Percentiles rank a stretch among this genome's conserved stretches.
phyloP scores from a whole-genome alignment of 30 jellyfish, hydroid and myxozoan species.

The Aurelia sp. region DNA sequence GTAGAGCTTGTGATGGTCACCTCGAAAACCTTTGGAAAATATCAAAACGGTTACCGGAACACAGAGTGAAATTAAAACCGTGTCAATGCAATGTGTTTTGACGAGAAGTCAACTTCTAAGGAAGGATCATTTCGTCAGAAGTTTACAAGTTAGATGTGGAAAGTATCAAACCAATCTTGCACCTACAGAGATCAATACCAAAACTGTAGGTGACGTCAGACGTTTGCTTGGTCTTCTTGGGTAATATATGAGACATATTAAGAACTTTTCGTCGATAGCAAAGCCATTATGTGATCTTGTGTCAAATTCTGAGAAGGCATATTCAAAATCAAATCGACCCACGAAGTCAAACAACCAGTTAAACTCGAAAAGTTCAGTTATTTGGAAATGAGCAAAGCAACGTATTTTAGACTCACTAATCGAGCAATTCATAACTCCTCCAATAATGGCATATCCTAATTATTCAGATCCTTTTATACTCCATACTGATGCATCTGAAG shows the following conservation, averaged over 20 bases:
- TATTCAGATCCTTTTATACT: neutral
- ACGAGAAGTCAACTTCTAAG: conserved; percentile 3
- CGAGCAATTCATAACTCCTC: neutral
- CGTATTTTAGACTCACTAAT: neutral
- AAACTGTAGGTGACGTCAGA: neutral
- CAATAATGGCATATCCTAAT: neutral
- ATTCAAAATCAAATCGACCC: neutral
- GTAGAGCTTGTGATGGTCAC: conserved; percentile 26
- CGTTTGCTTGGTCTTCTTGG: no score
- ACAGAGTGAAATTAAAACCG: conserved; percentile 33
- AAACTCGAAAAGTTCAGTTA: neutral
- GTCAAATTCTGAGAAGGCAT: no score
- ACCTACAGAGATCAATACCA: no score
- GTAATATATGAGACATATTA: conserved; percentile 30
- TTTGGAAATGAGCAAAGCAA: neutral
- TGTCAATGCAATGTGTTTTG: neutral
- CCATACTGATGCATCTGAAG: no score
- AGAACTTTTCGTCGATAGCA: conserved; percentile 34
- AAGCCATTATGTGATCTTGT: conserved; percentile 34
- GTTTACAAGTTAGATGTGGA: conserved; percentile 44
- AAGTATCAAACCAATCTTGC: conserved; percentile 27
- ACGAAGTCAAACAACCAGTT: neutral
- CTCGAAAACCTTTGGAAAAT: neutral
- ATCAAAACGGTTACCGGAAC: conserved; percentile 1
- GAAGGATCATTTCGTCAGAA: conserved; percentile 8